phyloP scores from a whole-genome alignment of 1,140 invertebrate species.

The Drosophila baimaii region DNA sequence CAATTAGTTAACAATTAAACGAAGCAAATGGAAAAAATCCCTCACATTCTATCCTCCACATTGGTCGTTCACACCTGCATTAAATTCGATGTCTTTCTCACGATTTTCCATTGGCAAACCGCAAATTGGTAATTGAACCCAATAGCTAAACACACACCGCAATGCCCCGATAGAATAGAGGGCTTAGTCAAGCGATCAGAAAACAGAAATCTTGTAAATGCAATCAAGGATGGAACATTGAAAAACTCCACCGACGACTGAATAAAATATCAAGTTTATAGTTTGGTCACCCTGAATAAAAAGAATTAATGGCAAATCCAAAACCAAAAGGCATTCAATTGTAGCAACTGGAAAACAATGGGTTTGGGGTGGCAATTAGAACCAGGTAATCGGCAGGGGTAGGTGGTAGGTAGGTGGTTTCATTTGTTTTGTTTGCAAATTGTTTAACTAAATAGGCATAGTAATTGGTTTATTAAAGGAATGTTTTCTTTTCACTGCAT shows the following conservation, averaged over 20 bases:
- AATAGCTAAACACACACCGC: constrained; percentile 6
- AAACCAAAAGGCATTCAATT: constrained; percentile 41
- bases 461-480: constrained; percentile 53
- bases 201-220: constrained; percentile 74
- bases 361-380: constrained; percentile 58
- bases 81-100: constrained; percentile 56
- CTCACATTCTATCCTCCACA: constrained; percentile 65
- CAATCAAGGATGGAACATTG: constrained; percentile 74
- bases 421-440: constrained; percentile 53
- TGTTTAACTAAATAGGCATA: constrained; percentile 41
- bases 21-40: constrained; percentile 27
- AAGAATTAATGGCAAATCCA: constrained; percentile 18
- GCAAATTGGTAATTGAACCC: constrained; percentile 67
- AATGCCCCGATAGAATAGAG: constrained; percentile 37
- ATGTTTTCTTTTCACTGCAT: constrained; percentile 11
- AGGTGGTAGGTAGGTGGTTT: neutral
- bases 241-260: constrained; percentile 35
- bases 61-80: constrained; percentile 65
- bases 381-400: constrained; percentile 16
- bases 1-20: constrained; percentile 44
- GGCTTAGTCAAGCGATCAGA: constrained; percentile 73
- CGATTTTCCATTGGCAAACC: constrained; percentile 55
- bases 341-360: constrained; percentile 52
- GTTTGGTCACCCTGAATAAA: constrained; percentile 51
- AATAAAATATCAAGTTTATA: constrained; percentile 51